Evolutionary conservation across 2,797 vertebrate genomes (phyloP).

Genomic region (Delichon dasypus): DNA sequence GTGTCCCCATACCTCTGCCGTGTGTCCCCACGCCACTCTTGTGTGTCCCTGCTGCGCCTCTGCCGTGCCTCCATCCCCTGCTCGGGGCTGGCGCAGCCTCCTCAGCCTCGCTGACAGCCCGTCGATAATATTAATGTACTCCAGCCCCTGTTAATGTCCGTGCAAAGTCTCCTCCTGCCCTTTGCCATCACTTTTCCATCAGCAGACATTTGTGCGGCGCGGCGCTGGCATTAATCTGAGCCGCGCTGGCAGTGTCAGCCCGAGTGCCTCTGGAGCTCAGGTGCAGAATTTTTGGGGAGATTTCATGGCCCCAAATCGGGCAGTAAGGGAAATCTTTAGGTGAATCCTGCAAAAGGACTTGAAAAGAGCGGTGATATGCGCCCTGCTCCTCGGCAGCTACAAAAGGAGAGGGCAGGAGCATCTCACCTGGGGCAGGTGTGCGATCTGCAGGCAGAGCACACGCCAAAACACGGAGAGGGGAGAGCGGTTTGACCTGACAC

Average conservation of each 20-base stretch:
- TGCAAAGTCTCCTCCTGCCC: neutral
- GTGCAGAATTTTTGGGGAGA: neutral
- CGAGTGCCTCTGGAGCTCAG: rapidly evolving
- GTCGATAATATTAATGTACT: neutral
- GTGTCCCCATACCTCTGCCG: rapidly evolving
- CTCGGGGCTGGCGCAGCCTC: neutral
- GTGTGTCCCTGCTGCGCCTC: rapidly evolving
- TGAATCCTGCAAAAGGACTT: neutral
- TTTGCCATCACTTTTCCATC: neutral
- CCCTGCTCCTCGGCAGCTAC: neutral
- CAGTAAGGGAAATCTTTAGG: neutral
- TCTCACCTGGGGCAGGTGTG: neutral
- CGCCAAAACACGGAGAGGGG: neutral
- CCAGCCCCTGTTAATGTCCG: neutral
- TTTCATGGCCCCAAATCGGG: neutral
- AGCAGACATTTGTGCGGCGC: rapidly evolving
- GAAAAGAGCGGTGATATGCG: rapidly evolving
- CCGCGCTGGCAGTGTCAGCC: rapidly evolving
- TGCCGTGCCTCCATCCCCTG: neutral
- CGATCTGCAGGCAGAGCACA: constrained; percentile 30
- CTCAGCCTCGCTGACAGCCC: neutral
- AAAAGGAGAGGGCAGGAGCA: neutral
- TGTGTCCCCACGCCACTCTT: rapidly evolving
- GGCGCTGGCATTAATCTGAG: neutral
- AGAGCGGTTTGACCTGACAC: constrained; percentile 22